Percentiles rank a stretch among this genome's conserved stretches.
phyloP scores from a whole-genome alignment of 2,113 vertebrate species.

The Spea multiplicata region DNA sequence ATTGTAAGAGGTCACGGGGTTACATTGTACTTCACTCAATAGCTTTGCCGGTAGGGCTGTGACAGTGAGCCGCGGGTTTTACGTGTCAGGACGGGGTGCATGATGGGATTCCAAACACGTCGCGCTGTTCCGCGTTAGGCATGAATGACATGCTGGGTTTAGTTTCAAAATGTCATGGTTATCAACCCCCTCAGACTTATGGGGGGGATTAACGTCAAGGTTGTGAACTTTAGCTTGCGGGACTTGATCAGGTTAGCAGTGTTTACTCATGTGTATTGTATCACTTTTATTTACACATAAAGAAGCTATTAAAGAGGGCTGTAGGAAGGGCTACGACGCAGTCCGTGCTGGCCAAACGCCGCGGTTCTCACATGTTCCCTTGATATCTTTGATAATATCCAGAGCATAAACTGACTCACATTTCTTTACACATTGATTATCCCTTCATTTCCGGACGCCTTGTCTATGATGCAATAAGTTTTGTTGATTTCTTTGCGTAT shows the following conservation, averaged over 20 bases:
- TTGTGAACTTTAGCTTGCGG: not conserved
- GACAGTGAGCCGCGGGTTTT: conserved; percentile 35
- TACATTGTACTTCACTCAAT: conserved; percentile 48
- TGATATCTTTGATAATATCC: not conserved
- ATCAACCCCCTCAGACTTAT: conserved; percentile 46
- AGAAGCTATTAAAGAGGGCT: conserved; percentile 52
- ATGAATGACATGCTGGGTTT: conserved; percentile 30
- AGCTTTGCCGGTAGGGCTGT: not conserved
- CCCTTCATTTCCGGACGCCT: not conserved
- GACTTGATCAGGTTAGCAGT: conserved; percentile 37
- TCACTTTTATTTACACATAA: conserved; percentile 50
- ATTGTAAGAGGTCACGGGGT: conserved; percentile 51
- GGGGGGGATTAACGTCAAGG: conserved; percentile 54
- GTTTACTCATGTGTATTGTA: conserved; percentile 57
- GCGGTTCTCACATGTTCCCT: conserved; percentile 43
- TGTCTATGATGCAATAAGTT: not conserved
- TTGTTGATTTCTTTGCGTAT: not conserved
- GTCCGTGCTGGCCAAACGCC: conserved; percentile 48
- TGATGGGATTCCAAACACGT: conserved; percentile 31
- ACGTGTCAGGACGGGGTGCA: conserved; percentile 17
- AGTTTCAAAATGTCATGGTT: conserved; percentile 51
- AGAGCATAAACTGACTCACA: conserved; percentile 37
- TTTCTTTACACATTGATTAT: conserved; percentile 18
- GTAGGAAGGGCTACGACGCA: conserved; percentile 44
- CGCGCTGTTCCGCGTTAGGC: not conserved